Conservation (phyloP, 2,113 vertebrate species). For the Cyanistes caeruleus region DNA sequence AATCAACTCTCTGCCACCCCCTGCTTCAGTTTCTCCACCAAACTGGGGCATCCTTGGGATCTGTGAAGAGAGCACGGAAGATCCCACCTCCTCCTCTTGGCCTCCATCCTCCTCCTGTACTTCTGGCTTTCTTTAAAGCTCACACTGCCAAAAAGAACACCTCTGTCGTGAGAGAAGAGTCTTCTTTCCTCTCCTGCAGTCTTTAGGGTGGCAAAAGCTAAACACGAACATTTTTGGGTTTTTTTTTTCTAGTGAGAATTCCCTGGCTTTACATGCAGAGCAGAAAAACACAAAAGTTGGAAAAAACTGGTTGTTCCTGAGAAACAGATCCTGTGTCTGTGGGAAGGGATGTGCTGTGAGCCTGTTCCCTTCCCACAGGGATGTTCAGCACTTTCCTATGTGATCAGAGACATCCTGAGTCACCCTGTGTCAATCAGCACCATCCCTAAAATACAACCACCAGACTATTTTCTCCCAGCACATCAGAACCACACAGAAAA, state of each 20-base stretch:
- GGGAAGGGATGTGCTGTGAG: neutral
- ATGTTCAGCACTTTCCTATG: neutral
- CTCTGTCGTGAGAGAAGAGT: fast-evolving
- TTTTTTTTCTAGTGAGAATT: neutral
- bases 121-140: neutral
- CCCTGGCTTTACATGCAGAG: fast-evolving
- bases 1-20: neutral
- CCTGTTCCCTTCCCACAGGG: neutral
- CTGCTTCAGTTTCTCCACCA: neutral
- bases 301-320: neutral
- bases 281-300: neutral
- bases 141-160: neutral
- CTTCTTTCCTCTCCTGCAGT: neutral
- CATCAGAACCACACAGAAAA: neutral
- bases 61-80: neutral
- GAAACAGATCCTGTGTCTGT: neutral
- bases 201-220: neutral
- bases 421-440: neutral
- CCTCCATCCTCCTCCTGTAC: neutral
- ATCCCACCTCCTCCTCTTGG: neutral
- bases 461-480: neutral
- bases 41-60: neutral
- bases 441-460: neutral
- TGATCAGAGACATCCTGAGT: neutral
- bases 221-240: fast-evolving